Percentiles rank a stretch among this genome's conserved stretches.
phyloP scores from a whole-genome alignment of 1,140 invertebrate genomes.

The Drosophila eugracilis region DNA sequence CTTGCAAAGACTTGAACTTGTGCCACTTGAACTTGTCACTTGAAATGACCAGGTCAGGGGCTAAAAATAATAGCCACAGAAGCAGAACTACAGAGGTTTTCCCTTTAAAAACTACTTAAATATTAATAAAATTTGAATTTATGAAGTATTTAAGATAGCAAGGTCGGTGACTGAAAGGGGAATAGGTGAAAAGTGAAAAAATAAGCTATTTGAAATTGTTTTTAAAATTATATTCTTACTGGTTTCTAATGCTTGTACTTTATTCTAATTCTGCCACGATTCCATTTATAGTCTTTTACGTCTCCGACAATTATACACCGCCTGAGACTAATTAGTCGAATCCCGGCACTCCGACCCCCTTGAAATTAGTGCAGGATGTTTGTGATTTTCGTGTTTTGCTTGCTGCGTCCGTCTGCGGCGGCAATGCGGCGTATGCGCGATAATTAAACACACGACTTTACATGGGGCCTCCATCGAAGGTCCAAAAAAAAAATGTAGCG shows the following conservation, averaged over 20 bases:
- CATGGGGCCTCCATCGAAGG: slow-evolving; percentile 37
- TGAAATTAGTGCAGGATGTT: slow-evolving; percentile 68
- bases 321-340: slow-evolving; percentile 61
- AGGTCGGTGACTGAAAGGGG: not conserved
- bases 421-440: slow-evolving; percentile 62
- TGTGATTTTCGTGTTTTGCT: slow-evolving; percentile 58
- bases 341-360: slow-evolving; percentile 10
- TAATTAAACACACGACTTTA: slow-evolving; percentile 67
- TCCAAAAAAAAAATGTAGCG: no score
- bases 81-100: no score
- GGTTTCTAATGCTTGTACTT: not conserved
- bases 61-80: not conserved
- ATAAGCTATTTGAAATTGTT: no score
- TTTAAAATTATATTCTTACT: no score
- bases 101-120: not conserved
- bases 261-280: not conserved
- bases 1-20: slow-evolving; percentile 44
- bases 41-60: slow-evolving; percentile 37
- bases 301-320: slow-evolving; percentile 26
- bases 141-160: not conserved
- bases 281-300: slow-evolving; percentile 11
- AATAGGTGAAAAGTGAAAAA: no score
- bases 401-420: slow-evolving; percentile 22
- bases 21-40: slow-evolving; percentile 43
- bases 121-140: not conserved